A percentile compares a stretch with the other conserved stretches of the same genome.
phyloP scores from a whole-genome alignment of 2,113 vertebrate species.

The Pangasianodon gigas region DNA sequence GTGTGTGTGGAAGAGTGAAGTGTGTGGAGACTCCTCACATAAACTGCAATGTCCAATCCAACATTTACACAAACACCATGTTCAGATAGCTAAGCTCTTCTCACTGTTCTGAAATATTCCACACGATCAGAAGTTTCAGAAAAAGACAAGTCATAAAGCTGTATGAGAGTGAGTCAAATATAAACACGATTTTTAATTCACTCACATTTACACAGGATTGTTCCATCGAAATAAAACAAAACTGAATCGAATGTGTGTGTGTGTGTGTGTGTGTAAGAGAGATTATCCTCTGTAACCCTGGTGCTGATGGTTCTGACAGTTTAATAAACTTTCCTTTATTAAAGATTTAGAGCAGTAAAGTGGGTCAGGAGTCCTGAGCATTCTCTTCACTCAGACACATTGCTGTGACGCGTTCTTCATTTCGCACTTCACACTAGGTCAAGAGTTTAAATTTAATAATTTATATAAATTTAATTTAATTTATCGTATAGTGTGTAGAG shows the following conservation, averaged over 20 bases:
- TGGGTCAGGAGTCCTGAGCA: neutral
- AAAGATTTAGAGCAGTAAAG: neutral
- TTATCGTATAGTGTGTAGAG: neutral
- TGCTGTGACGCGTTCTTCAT: neutral
- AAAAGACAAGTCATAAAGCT: too few species aligned
- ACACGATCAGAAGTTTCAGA: too few species aligned
- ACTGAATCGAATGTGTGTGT: neutral
- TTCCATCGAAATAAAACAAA: too few species aligned
- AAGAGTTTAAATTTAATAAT: neutral
- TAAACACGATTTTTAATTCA: too few species aligned
- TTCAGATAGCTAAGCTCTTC: too few species aligned
- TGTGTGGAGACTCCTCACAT: too few species aligned
- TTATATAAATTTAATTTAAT: neutral
- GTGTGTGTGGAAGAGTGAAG: neutral
- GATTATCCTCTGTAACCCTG: neutral
- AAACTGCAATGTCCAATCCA: too few species aligned
- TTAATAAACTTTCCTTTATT: conserved; percentile 14
- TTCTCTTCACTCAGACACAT: neutral
- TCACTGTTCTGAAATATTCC: too few species aligned
- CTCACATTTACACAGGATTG: too few species aligned
- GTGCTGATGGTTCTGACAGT: neutral
- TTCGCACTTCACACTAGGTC: neutral
- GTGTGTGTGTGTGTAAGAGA: neutral
- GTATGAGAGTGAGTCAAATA: neutral
- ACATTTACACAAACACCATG: too few species aligned